Conservation (phyloP, 2,888 invertebrate species). For the Lasioglossum pauxillum region DNA sequence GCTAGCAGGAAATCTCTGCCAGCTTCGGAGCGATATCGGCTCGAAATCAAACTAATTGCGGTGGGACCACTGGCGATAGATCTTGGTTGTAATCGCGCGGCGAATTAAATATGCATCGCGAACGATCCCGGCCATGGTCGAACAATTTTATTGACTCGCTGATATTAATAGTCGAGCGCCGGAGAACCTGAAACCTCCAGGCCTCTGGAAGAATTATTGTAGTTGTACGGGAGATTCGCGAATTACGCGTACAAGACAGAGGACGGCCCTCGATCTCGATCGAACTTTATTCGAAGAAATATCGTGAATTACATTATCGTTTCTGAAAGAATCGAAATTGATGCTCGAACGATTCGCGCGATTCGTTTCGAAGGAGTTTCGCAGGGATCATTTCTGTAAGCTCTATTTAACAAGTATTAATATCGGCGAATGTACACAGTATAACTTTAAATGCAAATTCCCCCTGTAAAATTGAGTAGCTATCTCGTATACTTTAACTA, state of each 20-base stretch:
- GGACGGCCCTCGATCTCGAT: not conserved
- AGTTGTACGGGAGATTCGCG: not conserved
- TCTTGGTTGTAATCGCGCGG: conserved; percentile 51
- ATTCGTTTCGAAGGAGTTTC: too few relatives aligned
- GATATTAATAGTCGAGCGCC: conserved; percentile 36
- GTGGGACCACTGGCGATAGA: conserved; percentile 39
- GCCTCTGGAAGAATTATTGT: not conserved
- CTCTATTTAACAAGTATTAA: not conserved
- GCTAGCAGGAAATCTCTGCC: conserved; percentile 35
- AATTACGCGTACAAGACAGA: not conserved
- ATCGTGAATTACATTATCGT: not conserved
- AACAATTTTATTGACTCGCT: conserved; percentile 51
- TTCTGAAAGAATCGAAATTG: not conserved
- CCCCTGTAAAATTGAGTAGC: not conserved
- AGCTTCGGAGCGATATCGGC: conserved; percentile 42
- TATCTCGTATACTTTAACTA: not conserved
- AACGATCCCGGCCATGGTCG: conserved; percentile 20
- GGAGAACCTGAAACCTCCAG: not conserved
- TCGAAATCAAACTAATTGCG: conserved; percentile 70
- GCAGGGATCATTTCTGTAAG: not conserved
- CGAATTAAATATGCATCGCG: conserved; percentile 66
- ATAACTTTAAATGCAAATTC: not conserved
- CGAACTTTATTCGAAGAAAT: not conserved
- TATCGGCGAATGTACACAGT: not conserved
- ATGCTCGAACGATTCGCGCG: too few relatives aligned